A percentile compares a stretch with the other conserved stretches of the same genome.
phyloP scores from a whole-genome alignment of 2,113 vertebrate species.

The Ammospiza nelsoni region DNA sequence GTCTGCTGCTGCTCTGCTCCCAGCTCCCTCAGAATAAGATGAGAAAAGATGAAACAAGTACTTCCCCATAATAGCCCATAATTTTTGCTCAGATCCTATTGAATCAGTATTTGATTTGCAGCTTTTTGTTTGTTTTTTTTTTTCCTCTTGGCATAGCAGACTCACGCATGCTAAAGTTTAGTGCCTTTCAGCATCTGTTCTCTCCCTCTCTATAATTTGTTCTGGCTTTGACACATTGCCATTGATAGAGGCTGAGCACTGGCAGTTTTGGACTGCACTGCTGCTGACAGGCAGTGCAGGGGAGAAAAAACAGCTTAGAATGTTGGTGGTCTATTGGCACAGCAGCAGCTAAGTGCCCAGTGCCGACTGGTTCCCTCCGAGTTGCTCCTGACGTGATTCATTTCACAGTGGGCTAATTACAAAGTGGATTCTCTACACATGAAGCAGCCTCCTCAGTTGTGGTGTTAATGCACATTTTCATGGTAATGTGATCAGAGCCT shows the following conservation, averaged over 20 bases:
- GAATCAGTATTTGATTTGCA: conserved; percentile 44
- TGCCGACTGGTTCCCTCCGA: conserved; percentile 59
- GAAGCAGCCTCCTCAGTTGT: conserved; percentile 79
- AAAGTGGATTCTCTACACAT: conserved; percentile 81
- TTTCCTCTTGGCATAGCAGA: not conserved
- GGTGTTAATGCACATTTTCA: conserved; percentile 86
- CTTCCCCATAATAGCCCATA: not conserved
- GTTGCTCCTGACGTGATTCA: conserved; percentile 73
- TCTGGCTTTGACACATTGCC: conserved; percentile 54
- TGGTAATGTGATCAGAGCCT: conserved; percentile 91
- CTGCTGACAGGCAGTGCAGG: conserved; percentile 54
- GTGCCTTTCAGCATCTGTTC: conserved; percentile 62
- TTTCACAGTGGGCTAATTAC: conserved; percentile 87
- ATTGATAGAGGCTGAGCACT: conserved; percentile 51
- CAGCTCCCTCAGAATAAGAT: conserved; percentile 6
- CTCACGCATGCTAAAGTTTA: conserved; percentile 70
- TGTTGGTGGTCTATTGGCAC: conserved; percentile 75
- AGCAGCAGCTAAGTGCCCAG: conserved; percentile 65
- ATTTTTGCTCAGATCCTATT: conserved; percentile 23
- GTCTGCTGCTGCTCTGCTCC: not conserved
- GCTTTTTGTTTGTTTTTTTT: conserved; percentile 22
- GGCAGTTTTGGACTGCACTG: conserved; percentile 50
- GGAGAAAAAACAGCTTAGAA: conserved; percentile 42
- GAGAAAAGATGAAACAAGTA: conserved; percentile 15
- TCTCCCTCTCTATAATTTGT: conserved; percentile 33